phyloP scores from a whole-genome alignment of 2,113 vertebrate genomes.

The Motacilla alba region DNA sequence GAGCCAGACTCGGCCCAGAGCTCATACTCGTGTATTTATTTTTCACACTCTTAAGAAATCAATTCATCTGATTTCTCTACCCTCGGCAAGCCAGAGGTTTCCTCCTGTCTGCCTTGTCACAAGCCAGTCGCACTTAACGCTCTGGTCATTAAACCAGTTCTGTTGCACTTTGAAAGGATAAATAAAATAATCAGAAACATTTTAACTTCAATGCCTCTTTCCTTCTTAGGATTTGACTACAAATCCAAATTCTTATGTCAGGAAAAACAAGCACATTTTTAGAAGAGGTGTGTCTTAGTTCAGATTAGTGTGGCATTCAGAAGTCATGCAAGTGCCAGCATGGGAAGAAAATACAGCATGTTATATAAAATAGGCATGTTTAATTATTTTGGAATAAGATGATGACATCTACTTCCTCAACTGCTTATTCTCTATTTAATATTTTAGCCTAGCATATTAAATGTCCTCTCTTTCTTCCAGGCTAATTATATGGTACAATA shows the following conservation, averaged over 20 bases:
- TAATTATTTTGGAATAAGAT: conserved; percentile 1
- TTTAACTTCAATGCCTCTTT: not conserved
- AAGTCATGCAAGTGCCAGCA: not conserved
- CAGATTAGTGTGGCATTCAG: conserved; percentile 4
- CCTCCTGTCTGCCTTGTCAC: not conserved
- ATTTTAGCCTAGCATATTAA: not conserved
- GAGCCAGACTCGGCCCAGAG: not conserved
- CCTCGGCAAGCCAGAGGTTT: not conserved
- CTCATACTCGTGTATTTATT: not conserved
- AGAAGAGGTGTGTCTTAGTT: conserved; percentile 2
- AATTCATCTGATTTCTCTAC: not conserved
- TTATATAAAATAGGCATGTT: not conserved
- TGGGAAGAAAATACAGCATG: not conserved
- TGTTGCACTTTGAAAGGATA: not conserved
- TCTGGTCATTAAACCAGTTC: not conserved
- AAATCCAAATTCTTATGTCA: not conserved
- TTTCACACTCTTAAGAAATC: not conserved
- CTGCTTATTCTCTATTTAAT: not conserved
- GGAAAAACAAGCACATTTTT: conserved; percentile 21
- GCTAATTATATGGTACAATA: not conserved
- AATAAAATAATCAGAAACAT: not conserved
- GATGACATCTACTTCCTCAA: not conserved
- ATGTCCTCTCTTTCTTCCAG: not conserved
- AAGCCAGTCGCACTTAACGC: not conserved
- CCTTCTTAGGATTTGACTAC: not conserved